Percentiles rank a stretch among this genome's conserved stretches.
Conservation (phyloP, 2,797 vertebrate genomes). For the Gorsachius magnificus region DNA sequence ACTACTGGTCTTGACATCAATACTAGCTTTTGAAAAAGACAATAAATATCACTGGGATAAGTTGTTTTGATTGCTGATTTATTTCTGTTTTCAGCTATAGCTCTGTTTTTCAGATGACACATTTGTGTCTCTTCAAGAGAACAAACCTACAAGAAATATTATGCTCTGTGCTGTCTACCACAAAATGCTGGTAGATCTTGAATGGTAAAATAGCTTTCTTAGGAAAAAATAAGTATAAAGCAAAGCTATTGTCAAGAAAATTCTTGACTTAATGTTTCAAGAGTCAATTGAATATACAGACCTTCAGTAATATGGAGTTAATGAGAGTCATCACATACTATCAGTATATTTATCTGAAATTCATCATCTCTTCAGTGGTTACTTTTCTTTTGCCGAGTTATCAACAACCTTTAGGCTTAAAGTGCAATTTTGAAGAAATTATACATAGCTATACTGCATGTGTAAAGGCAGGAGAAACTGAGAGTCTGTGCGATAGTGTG, state of each 20-base stretch:
- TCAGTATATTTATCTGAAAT: background rate
- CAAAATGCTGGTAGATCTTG: background rate
- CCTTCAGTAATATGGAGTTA: background rate
- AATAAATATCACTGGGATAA: background rate
- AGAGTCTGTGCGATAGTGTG: background rate
- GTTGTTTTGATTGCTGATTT: background rate
- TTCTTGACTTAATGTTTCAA: background rate
- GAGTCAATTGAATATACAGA: background rate
- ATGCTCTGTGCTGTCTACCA: background rate
- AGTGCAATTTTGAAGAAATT: background rate
- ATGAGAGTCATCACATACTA: background rate
- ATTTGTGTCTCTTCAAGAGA: background rate
- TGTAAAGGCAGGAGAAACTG: background rate
- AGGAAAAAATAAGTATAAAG: background rate
- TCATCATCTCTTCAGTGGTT: background rate
- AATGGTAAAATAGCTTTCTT: background rate
- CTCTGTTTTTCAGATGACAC: background rate
- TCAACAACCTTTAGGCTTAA: background rate
- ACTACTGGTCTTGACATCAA: background rate
- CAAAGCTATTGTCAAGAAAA: background rate
- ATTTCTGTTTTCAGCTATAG: background rate
- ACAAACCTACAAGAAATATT: background rate
- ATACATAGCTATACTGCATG: background rate
- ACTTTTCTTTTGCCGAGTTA: background rate
- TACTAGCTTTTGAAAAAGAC: background rate